Conservation (phyloP, 2,113 vertebrate species). For the Macroglossus sobrinus region DNA sequence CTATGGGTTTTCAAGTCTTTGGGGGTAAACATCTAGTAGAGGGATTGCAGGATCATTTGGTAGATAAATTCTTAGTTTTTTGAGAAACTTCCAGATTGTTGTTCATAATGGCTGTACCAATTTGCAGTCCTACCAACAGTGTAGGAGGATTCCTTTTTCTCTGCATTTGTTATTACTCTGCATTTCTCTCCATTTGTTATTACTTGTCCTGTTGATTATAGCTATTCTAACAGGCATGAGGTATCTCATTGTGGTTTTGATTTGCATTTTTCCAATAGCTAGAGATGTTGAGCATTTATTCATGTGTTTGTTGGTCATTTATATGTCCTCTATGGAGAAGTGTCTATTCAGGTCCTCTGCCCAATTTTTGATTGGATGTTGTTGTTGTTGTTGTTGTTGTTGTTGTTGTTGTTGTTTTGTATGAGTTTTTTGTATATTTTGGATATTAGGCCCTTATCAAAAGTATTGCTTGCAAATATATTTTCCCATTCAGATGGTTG, state of each 20-base stretch:
- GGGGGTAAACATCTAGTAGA: neutral
- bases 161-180: too few species aligned
- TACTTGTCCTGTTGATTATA: neutral
- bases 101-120: neutral
- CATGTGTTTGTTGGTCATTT: neutral
- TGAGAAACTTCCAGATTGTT: neutral
- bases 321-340: neutral
- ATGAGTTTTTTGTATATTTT: neutral
- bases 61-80: neutral
- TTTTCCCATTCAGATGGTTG: neutral
- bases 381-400: neutral
- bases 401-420: neutral
- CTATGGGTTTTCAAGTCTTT: neutral
- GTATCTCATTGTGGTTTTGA: neutral
- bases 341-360: neutral
- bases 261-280: neutral
- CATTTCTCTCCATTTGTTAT: neutral
- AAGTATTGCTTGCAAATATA: neutral
- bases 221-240: neutral
- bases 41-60: too few species aligned
- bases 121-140: neutral
- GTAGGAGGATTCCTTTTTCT: neutral
- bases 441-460: neutral
- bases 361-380: neutral
- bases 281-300: neutral